These are phyloP conservation scores for Notechis scutatus DNA, from an alignment of 2,113 vertebrate genomes.

Conservation along the genomic window DNA sequence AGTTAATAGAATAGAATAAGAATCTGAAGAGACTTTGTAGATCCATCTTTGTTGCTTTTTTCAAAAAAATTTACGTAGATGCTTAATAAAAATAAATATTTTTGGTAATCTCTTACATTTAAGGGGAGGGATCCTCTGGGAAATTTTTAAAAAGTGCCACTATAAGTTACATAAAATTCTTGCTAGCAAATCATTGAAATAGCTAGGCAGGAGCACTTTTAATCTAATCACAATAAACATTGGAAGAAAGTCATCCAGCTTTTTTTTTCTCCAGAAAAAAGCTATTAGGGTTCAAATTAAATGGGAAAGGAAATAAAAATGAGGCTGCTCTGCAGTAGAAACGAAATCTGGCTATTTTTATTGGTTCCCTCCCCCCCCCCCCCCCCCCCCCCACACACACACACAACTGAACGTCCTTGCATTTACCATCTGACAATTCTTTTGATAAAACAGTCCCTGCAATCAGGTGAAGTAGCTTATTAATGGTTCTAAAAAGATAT, in stretches of 20 bases:
- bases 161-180: constrained; percentile 41
- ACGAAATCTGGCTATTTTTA: constrained; percentile 77
- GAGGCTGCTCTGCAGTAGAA: constrained; percentile 66
- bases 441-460: constrained; percentile 69
- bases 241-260: constrained; percentile 61
- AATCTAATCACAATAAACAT: constrained; percentile 70
- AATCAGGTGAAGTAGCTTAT: constrained; percentile 82
- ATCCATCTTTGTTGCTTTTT: background rate
- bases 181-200: constrained; percentile 50
- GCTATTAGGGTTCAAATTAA: constrained; percentile 74
- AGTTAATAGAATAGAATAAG: background rate
- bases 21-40: background rate
- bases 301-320: constrained; percentile 71
- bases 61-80: background rate
- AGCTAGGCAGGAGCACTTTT: constrained; percentile 49
- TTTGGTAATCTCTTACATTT: background rate
- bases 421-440: constrained; percentile 75
- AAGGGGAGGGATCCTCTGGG: background rate
- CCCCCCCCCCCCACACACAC: constrained; percentile 20
- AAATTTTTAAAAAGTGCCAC: background rate
- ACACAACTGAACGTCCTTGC: constrained; percentile 70
- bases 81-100: background rate
- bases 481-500: constrained; percentile 79
- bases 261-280: constrained; percentile 66
- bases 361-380: constrained; percentile 50